A percentile compares a stretch with the other conserved stretches of the same genome.
These are phyloP conservation scores for Rhinogobio ventralis DNA, from an alignment of 2,797 vertebrate genomes.

Conservation along the genomic window DNA sequence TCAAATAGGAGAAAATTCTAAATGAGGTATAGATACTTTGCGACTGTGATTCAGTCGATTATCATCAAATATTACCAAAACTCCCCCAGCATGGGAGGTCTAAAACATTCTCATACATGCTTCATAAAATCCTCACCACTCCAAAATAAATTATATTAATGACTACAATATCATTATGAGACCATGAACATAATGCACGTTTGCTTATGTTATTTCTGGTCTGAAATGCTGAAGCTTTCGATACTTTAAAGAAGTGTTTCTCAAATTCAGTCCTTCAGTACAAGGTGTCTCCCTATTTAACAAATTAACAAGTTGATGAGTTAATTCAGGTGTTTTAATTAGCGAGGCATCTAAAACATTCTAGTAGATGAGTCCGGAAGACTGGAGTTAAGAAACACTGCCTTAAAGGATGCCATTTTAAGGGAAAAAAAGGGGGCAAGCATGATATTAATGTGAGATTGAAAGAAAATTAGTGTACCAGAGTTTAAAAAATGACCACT, in stretches of 20 bases:
- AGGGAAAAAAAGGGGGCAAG: neutral
- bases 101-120: conserved; percentile 11
- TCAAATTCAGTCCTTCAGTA: neutral
- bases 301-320: neutral
- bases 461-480: neutral
- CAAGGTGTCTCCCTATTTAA: neutral
- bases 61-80: neutral
- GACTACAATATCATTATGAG: conserved; percentile 6
- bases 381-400: neutral
- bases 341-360: neutral
- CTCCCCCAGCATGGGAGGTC: conserved; percentile 5
- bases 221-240: neutral
- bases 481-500: neutral
- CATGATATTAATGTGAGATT: neutral
- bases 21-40: neutral
- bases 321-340: neutral
- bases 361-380: neutral
- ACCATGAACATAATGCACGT: neutral
- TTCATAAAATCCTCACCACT: neutral
- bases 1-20: neutral
- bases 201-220: neutral
- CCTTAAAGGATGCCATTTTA: neutral
- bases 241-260: neutral
- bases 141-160: conserved; percentile 11
- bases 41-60: neutral